Base-by-base conservation (phyloP, 2,113 vertebrate species). In the Anhinga rufa region DNA sequence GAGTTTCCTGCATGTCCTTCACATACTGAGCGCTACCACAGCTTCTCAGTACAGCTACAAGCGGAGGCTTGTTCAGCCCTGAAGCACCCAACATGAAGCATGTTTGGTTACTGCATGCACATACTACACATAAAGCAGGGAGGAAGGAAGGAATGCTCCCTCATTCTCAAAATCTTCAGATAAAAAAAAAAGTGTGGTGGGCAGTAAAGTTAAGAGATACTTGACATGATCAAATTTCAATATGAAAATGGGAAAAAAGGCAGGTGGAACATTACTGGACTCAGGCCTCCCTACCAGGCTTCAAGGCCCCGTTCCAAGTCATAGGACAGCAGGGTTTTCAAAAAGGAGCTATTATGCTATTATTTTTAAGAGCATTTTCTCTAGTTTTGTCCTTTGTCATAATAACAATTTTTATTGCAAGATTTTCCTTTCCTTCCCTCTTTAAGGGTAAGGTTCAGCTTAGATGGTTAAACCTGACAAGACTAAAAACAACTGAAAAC, bases 1-100 rank as follows among this genome's bases (percentile, higher is more conserved):
- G 78, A 89, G 84, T 29, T 55, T 60, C 61, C 82, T 79, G 31
- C 78, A 40, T 4, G 20, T 49, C 38, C 22, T 75, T 78, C 55
- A 36, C 2, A 32, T 0, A 1, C 51, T 58, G 58, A 81, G 54
- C 0, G 0, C 58, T 55, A 54, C 21, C 60, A 38, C 2, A 54
- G 77, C 58, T 86, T 48, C 77, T 69, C 24, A 42, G 8, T 3
- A 9, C 26, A 74, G 55, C 57, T 57, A 40, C 51, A 55, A 55
- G 46, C 44, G 0, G 0, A 57, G 28, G 49, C 15, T 46, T 36
- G 17, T 11, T 57, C 58, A 69, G 48, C 24, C 42, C 49, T 24
- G 68, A 12, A 36, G 90, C 20, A 42, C 29, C 18, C 70, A 14
- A 5, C 14, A 12, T 0, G 6, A 62, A 68, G 38, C 38, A 72